Percentiles rank a stretch among this genome's conserved stretches.
Evolutionary conservation across 2,888 invertebrate species (phyloP).

Genomic region (Torymus auratus): DNA sequence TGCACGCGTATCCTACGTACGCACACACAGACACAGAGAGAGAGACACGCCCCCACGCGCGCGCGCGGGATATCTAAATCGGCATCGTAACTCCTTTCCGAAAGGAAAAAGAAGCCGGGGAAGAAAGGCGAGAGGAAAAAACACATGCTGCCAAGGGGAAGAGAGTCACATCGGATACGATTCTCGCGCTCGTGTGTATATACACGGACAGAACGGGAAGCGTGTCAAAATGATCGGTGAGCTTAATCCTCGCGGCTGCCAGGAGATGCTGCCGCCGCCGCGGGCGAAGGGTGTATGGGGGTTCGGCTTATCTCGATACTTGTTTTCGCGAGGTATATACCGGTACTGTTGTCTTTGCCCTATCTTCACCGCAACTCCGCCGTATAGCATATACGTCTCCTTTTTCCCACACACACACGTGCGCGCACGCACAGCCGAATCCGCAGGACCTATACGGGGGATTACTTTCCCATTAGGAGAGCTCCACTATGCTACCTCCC

Average conservation of each 20-base stretch:
- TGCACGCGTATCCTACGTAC: background rate
- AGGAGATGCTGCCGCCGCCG: too few species aligned
- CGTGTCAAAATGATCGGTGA: conserved; percentile 1
- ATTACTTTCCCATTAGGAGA: conserved; percentile 35
- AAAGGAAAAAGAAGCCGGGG: background rate
- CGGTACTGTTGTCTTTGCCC: background rate
- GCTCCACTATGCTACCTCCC: background rate
- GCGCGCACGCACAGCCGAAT: background rate
- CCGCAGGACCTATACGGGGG: background rate
- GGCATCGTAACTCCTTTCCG: conserved; percentile 22
- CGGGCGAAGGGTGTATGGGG: background rate
- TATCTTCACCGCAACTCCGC: background rate
- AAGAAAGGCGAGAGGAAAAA: background rate
- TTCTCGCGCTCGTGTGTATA: too few species aligned
- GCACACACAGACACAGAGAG: too few species aligned
- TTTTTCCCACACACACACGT: background rate
- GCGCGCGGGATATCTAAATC: conserved; percentile 44
- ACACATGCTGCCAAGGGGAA: background rate
- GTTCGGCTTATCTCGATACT: background rate
- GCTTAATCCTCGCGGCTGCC: background rate
- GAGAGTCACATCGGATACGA: background rate
- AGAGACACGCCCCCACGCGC: background rate
- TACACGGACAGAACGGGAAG: background rate
- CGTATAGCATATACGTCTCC: background rate
- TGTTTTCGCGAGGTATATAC: too few species aligned